phyloP scores from a whole-genome alignment of 2,888 invertebrate species.

The Petrophora chlorosata region DNA sequence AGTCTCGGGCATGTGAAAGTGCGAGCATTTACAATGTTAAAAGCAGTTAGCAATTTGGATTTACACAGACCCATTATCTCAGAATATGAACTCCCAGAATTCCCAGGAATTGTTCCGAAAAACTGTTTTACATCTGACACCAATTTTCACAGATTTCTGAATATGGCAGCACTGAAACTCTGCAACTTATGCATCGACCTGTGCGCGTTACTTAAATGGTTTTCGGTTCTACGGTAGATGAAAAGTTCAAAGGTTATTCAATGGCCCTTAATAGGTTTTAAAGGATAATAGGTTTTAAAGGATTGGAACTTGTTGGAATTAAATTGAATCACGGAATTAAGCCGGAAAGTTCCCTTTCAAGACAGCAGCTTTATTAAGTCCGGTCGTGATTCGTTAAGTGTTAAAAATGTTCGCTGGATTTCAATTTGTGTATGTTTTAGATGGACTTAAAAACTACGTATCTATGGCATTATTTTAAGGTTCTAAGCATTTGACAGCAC shows the following conservation, averaged over 20 bases:
- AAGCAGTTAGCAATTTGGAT: too few species aligned
- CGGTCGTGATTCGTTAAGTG: slow-evolving; percentile 25
- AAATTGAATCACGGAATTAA: slow-evolving; percentile 28
- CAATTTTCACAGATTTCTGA: neutral
- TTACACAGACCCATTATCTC: too few species aligned
- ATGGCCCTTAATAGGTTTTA: slow-evolving; percentile 48
- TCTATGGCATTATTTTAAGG: too few species aligned
- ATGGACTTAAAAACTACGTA: too few species aligned
- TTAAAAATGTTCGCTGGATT: slow-evolving; percentile 9
- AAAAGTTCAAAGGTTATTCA: slow-evolving; percentile 52
- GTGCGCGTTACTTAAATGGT: slow-evolving; percentile 55
- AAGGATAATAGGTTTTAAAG: slow-evolving; percentile 43
- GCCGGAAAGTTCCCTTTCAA: slow-evolving; percentile 23
- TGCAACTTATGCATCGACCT: neutral
- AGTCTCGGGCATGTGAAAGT: too few species aligned
- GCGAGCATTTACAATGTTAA: too few species aligned
- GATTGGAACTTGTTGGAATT: slow-evolving; percentile 31
- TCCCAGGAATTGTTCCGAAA: too few species aligned
- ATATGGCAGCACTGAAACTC: slow-evolving; percentile 12
- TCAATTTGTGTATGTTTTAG: too few species aligned
- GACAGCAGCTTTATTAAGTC: slow-evolving; percentile 17
- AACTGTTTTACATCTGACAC: neutral
- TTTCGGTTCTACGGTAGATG: slow-evolving; percentile 66
- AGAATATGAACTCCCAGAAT: too few species aligned
- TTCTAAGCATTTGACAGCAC: too few species aligned